These are phyloP conservation scores for Adelognathus sp. DNA, from an alignment of 2,888 invertebrate genomes.

Conservation along the genomic window DNA sequence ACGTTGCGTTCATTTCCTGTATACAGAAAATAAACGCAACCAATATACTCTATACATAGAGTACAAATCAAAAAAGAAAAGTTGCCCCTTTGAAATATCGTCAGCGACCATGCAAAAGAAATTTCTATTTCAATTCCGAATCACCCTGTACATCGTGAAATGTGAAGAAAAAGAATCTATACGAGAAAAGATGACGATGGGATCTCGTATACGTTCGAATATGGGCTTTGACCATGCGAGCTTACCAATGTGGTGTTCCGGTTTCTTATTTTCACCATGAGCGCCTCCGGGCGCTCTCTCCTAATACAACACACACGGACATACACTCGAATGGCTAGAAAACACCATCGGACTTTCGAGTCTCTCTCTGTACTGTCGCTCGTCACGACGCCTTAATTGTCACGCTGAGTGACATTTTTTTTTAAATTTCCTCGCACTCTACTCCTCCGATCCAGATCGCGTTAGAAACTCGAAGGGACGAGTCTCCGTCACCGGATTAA, in stretches of 20 bases:
- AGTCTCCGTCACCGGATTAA: neutral
- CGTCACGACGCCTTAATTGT: slow-evolving; percentile 46
- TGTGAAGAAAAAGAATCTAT: slow-evolving; percentile 5
- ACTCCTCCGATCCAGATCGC: slow-evolving; percentile 27
- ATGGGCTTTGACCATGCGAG: neutral
- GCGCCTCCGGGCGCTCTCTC: slow-evolving; percentile 48
- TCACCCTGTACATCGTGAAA: neutral
- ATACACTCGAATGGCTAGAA: slow-evolving; percentile 44
- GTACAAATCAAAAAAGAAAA: no score
- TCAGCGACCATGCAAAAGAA: no score
- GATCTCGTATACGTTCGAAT: no score
- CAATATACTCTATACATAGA: no score
- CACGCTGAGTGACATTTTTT: slow-evolving; percentile 44
- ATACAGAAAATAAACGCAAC: no score
- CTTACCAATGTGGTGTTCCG: slow-evolving; percentile 54
- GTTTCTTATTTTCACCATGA: slow-evolving; percentile 53
- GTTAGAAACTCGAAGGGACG: slow-evolving; percentile 14
- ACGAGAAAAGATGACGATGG: slow-evolving; percentile 32
- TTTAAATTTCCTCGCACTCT: neutral
- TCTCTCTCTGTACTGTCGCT: slow-evolving; percentile 6
- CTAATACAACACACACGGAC: slow-evolving; percentile 49
- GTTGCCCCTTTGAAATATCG: no score
- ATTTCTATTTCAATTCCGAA: no score
- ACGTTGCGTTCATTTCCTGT: no score
- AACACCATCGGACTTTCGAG: slow-evolving; percentile 47